These are phyloP conservation scores for Drosophila mulleri DNA, from an alignment of 2,888 invertebrate genomes.

Conservation along the genomic window DNA sequence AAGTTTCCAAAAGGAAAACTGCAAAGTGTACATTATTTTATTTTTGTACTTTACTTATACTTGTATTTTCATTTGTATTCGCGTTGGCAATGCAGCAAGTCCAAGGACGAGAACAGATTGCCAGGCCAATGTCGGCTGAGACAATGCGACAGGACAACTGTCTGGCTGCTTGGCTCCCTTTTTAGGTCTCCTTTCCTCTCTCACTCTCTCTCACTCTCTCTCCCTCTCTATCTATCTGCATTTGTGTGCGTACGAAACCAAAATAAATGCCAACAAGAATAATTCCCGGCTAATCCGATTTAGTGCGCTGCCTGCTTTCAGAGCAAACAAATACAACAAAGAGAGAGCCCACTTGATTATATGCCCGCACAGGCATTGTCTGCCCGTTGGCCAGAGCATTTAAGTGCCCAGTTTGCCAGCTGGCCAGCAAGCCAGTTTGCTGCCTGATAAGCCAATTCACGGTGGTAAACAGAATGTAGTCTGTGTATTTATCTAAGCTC, in stretches of 20 bases:
- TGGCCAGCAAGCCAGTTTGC: constrained; percentile 28
- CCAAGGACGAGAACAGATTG: constrained; percentile 48
- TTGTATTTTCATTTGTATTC: constrained; percentile 29
- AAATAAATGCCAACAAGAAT: constrained; percentile 80
- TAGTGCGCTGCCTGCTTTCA: constrained; percentile 57
- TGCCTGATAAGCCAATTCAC: constrained; percentile 36
- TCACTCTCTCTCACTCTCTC: neutral
- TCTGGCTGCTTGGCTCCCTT: neutral
- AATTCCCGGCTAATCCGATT: constrained; percentile 79
- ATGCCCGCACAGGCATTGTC: constrained; percentile 29
- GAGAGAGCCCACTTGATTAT: constrained; percentile 58
- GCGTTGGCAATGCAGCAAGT: constrained; percentile 32
- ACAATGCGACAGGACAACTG: constrained; percentile 24
- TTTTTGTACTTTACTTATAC: constrained; percentile 48
- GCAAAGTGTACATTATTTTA: constrained; percentile 68
- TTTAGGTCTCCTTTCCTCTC: neutral
- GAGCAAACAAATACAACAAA: constrained; percentile 15
- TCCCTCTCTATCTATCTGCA: neutral
- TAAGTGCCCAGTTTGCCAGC: constrained; percentile 45
- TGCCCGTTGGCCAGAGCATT: constrained; percentile 39
- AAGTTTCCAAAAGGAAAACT: constrained; percentile 58
- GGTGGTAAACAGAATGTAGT: constrained; percentile 43
- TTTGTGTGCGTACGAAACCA: constrained; percentile 41
- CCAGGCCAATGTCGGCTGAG: constrained; percentile 46
- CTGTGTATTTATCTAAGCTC: neutral